These are phyloP conservation scores for Tetrao urogallus DNA, from an alignment of 2,113 vertebrate genomes.

Conservation along the genomic window DNA sequence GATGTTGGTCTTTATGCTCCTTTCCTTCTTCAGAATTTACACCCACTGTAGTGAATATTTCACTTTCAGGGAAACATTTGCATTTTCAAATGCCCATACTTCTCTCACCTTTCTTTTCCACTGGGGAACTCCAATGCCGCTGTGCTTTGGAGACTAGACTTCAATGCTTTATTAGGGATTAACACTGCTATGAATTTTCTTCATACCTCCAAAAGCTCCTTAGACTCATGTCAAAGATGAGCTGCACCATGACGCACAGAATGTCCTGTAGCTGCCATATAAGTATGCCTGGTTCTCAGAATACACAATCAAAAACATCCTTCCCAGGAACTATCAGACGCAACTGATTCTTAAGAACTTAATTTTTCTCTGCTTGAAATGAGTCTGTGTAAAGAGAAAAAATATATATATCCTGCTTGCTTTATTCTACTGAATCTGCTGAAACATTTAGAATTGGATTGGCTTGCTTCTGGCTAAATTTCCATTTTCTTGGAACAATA, in stretches of 20 bases:
- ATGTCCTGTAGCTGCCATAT: neutral
- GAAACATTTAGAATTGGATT: neutral
- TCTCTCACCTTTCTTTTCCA: neutral
- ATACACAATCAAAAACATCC: neutral
- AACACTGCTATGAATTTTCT: neutral
- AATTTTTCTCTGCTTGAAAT: neutral
- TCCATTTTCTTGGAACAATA: neutral
- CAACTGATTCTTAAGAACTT: neutral
- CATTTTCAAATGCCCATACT: fast-evolving
- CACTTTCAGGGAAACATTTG: neutral
- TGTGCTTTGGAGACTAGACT: neutral
- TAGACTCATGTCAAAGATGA: neutral
- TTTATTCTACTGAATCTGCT: neutral
- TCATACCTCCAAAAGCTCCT: neutral
- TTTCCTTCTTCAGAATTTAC: neutral
- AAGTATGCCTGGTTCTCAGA: neutral
- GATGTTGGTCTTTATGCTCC: neutral
- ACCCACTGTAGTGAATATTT: neutral
- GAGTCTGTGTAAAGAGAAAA: neutral
- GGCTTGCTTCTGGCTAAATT: neutral
- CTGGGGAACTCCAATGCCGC: neutral
- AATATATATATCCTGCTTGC: neutral
- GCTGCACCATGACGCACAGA: neutral
- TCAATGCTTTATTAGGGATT: neutral
- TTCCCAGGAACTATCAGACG: neutral